Conservation (phyloP, 2,888 invertebrate species). For the Caenorhabditis afra region DNA sequence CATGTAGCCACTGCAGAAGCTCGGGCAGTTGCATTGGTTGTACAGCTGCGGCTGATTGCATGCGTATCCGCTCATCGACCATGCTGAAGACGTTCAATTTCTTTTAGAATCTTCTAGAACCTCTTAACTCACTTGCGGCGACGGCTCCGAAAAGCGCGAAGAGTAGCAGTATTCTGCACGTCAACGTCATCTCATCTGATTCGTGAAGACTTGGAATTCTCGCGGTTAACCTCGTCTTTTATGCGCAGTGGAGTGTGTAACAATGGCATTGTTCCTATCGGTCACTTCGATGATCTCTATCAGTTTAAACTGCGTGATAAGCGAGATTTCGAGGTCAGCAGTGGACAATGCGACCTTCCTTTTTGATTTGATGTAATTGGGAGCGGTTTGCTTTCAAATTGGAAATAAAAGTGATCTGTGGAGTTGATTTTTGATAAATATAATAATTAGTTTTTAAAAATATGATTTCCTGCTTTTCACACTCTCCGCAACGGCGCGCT, state of each 20-base stretch:
- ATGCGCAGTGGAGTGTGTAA: constrained; percentile 12
- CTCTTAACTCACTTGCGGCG: constrained; percentile 22
- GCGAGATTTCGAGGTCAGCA: constrained; percentile 37
- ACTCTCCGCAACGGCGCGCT: too few relatives aligned
- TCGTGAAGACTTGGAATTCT: background rate
- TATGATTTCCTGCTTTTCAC: too few relatives aligned
- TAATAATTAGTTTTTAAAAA: too few relatives aligned
- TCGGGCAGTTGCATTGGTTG: constrained; percentile 65
- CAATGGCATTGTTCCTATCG: constrained; percentile 7
- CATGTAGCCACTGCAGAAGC: constrained; percentile 59
- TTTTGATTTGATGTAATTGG: too few relatives aligned
- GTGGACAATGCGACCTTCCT: constrained; percentile 28
- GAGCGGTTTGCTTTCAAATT: background rate
- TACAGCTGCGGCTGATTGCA: constrained; percentile 67
- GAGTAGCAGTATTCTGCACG: constrained; percentile 8
- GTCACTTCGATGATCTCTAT: constrained; percentile 15
- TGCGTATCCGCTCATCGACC: constrained; percentile 64
- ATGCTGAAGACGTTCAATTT: constrained; percentile 46
- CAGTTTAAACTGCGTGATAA: constrained; percentile 22
- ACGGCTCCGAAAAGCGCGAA: constrained; percentile 14
- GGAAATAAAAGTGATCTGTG: background rate
- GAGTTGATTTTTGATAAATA: too few relatives aligned
- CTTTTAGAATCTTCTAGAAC: background rate
- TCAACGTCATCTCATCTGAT: background rate
- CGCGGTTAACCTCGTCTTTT: constrained; percentile 9